Base-by-base conservation (phyloP, 2,888 invertebrate species). In the Aquatica leii region DNA sequence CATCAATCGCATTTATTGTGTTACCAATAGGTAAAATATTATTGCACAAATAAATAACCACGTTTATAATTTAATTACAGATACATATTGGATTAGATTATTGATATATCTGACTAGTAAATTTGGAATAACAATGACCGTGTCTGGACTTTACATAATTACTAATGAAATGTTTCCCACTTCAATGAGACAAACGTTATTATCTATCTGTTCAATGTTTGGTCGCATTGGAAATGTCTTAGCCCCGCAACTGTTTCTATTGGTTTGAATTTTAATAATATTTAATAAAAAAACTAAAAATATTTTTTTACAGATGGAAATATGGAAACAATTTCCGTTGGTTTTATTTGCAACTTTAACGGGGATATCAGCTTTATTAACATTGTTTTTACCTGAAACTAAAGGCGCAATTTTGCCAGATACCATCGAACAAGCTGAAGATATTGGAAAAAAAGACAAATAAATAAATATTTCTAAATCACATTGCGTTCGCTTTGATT, bases 91-190 rank as follows among this genome's bases (percentile, higher is more conserved):
- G 78, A 68, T 82, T 5, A 86, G 85, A 0, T 75, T 88, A 62
- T 75, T 82, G 61, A 82, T 86, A 31, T 86, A 86, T 74, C 77
- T 90, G 74, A 76, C 87, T 37, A 89, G 89, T 57, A 90, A 90
- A 81, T 88, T 85, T 78, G 85, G 86, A 68, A 88, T 89, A 62
- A 87, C 89, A 0, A 83, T 86, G 65, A 87, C 89, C 49, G 88
- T 89, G 81, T 86, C 87, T 20, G 84, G 87, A 3, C 81, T 87
- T 62, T 90, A 90, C 77, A 85, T 90, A 68, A 86, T 88, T 77
- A 88, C 89, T 0, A 86, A 88, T 37, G 90, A 90, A 82, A 82
- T 90, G 78, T 89, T 89, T 78, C 90, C 90, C 0, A 90, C 90
- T 5, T 82, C 82, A 34, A 80, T 86, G 48, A 81, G 90, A 21